phyloP scores from a whole-genome alignment of 30 jellyfish, hydroid and myxozoan genomes.

The Aurelia sp. region DNA sequence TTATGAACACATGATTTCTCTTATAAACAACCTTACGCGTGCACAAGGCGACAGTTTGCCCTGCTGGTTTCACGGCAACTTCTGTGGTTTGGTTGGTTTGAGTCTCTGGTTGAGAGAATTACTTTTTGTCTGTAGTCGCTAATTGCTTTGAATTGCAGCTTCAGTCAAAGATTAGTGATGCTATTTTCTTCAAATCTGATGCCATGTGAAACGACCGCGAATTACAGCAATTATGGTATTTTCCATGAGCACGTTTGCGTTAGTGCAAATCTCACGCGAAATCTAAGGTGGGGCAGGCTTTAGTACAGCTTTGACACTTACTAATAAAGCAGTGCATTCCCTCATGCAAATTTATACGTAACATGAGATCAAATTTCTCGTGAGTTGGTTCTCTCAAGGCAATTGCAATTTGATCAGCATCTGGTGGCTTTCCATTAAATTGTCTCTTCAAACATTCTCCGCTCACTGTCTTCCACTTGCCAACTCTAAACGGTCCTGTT shows the following conservation, averaged over 20 bases:
- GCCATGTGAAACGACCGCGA: no score
- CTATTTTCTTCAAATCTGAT: no score
- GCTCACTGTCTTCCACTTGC: slow-evolving; percentile 38
- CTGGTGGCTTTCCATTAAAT: slow-evolving; percentile 64
- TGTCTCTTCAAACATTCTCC: slow-evolving; percentile 52
- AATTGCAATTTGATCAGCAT: slow-evolving; percentile 61
- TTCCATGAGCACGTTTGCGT: neutral
- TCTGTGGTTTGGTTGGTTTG: no score
- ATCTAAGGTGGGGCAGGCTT: neutral
- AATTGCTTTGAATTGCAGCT: no score
- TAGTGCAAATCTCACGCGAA: neutral
- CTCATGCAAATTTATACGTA: slow-evolving; percentile 71
- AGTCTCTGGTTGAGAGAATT: no score
- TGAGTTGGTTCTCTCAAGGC: slow-evolving; percentile 18
- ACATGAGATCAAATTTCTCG: slow-evolving; percentile 48
- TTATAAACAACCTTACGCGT: no score
- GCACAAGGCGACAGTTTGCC: no score
- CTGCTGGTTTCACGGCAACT: no score
- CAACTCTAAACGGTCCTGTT: slow-evolving; percentile 43
- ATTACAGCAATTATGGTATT: neutral
- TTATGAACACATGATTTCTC: no score
- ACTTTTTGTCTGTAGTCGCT: no score
- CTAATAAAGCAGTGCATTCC: slow-evolving; percentile 76
- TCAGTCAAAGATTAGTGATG: no score
- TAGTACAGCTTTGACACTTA: slow-evolving; percentile 17